A percentile compares a stretch with the other conserved stretches of the same genome.
Conservation (phyloP, 2,888 invertebrate species). For the Tryphoninae sp. region DNA sequence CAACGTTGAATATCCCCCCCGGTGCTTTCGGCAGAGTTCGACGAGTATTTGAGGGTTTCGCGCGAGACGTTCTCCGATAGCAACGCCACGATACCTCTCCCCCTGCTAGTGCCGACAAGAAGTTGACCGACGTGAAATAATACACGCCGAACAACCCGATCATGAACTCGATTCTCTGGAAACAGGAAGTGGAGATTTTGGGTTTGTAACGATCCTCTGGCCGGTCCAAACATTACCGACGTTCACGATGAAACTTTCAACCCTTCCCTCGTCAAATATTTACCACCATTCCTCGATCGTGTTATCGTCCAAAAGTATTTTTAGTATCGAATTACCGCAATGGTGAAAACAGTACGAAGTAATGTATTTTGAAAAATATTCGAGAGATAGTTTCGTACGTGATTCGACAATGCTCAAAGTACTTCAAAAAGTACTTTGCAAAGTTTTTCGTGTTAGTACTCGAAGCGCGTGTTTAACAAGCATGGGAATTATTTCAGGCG, state of each 20-base stretch:
- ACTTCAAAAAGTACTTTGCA: not conserved
- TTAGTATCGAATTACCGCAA: not conserved
- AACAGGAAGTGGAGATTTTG: not conserved
- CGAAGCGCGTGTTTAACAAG: too few species aligned
- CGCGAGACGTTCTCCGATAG: not conserved
- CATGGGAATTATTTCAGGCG: too few species aligned
- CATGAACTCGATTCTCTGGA: not conserved
- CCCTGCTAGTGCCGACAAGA: not conserved
- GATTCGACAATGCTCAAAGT: not conserved
- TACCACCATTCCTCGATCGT: not conserved
- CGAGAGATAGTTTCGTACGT: too few species aligned
- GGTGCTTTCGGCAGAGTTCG: not conserved
- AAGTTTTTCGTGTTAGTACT: not conserved
- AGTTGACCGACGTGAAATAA: not conserved
- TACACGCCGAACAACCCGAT: too few species aligned
- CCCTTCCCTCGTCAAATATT: not conserved
- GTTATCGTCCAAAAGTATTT: not conserved
- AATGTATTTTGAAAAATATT: not conserved
- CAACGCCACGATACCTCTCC: not conserved
- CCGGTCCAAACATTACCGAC: not conserved
- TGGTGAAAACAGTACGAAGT: not conserved
- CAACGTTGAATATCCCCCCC: not conserved
- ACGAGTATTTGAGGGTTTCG: not conserved
- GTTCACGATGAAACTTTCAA: not conserved
- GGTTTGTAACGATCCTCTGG: not conserved